Base-by-base conservation (phyloP, 2,113 vertebrate genomes). In the Hystrix brachyura region DNA sequence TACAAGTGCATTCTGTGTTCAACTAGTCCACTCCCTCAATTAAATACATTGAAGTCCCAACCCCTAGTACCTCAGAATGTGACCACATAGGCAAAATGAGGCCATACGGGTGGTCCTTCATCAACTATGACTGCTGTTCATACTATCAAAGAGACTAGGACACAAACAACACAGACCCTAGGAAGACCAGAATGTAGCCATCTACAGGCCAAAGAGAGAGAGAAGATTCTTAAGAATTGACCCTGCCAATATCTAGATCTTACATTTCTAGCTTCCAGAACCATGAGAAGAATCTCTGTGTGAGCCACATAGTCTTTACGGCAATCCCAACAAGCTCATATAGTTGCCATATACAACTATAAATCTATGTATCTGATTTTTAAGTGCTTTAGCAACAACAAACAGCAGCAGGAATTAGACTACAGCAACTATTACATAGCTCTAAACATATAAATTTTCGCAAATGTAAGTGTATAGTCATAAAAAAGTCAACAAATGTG, bases 331-430 rank as follows among this genome's bases (percentile, higher is more conserved):
- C 6, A 51, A 80, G 87, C 17, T 72, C 62, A 48, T 43, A 43
- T 4, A 8, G 7, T 62, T 65, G 7, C 3, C 4, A 60, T 11
- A 51, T 13, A 69, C 0, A 51, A 11, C 6, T 43, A 69, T 4
- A 46, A 59, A 34, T 15, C 7, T 83, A 51, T 59, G 29, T 71
- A 78, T 62, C 25, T 59, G 83, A n/a, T 87, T 7, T 89, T 90
- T 78, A 94, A 95, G 79, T 87, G 13, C 89, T 62, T 9, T 55
- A 17, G 10, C 48, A 21, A 79, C 57, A 92, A 92, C 10, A 65
- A 88, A 95, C 62, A 51, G n/a, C 21, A 62, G 38, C 19, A 86
- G n/a, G 14, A 87, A 83, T 48, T 53, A 55, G 74, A 83, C 2
- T 48, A 38, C 5, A 9, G 23, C 2, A 38, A 27, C 15, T 53